Evolutionary conservation across 1,140 invertebrate genomes (phyloP).

Genomic region (Zaprionus camerounensis): DNA sequence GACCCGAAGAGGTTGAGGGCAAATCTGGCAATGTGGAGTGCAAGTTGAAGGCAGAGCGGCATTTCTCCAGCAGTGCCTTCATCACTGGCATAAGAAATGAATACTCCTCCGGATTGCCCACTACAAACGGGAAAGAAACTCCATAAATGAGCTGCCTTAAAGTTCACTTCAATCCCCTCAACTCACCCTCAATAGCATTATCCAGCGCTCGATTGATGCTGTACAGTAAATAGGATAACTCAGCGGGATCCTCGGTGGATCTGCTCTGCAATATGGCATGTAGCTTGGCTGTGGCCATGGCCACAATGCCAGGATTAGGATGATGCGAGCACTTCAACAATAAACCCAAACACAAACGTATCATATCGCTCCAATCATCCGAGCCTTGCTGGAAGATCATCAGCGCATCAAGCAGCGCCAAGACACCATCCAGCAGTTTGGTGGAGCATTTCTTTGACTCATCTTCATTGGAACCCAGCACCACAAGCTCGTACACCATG

Average conservation of each 20-base stretch:
- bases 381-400: slow-evolving; percentile 86
- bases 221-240: slow-evolving; percentile 86
- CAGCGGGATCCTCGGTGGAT: slow-evolving; percentile 85
- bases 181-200: slow-evolving; percentile 84
- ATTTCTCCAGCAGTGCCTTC: slow-evolving; percentile 87
- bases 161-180: accelerated
- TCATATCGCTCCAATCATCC: slow-evolving; percentile 87
- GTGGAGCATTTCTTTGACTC: slow-evolving; percentile 85
- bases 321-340: slow-evolving; percentile 86
- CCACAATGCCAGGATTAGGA: slow-evolving; percentile 86
- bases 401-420: slow-evolving; percentile 85
- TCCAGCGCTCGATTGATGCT: slow-evolving; percentile 84
- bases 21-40: slow-evolving; percentile 86
- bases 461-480: slow-evolving; percentile 85
- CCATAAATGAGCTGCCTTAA: neutral
- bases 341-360: slow-evolving; percentile 84
- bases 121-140: slow-evolving; percentile 57
- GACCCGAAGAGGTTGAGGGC: slow-evolving; percentile 85
- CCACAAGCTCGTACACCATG: slow-evolving; percentile 87
- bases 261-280: slow-evolving; percentile 87
- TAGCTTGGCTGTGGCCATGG: slow-evolving; percentile 87
- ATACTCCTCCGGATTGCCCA: slow-evolving; percentile 86
- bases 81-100: slow-evolving; percentile 88
- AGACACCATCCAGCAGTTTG: slow-evolving; percentile 86
- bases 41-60: slow-evolving; percentile 85